A percentile compares a stretch with the other conserved stretches of the same genome.
These are phyloP conservation scores for Ophion ventricosus DNA, from an alignment of 2,888 invertebrate genomes.

Conservation along the genomic window DNA sequence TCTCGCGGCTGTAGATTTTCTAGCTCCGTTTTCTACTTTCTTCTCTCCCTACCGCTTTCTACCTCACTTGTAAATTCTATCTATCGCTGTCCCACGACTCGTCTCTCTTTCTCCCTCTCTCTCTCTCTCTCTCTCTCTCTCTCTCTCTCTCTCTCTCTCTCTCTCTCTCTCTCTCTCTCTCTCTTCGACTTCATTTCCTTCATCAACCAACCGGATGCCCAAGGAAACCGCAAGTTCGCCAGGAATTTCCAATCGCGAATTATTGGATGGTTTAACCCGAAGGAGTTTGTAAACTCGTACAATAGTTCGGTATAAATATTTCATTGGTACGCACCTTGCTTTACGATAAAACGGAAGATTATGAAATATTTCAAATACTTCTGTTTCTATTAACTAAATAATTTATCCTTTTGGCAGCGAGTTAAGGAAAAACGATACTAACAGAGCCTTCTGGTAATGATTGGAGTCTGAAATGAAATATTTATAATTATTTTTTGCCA, in stretches of 20 bases:
- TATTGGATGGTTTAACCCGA: conserved; percentile 49
- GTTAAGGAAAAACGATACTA: neutral
- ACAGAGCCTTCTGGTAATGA: neutral
- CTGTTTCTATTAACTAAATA: neutral
- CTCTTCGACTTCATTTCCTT: conserved; percentile 42
- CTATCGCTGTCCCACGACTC: conserved; percentile 52
- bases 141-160: neutral
- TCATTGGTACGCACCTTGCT: conserved; percentile 7
- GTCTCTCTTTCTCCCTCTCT: conserved; percentile 32
- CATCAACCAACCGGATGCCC: conserved; percentile 56
- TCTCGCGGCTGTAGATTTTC: conserved; percentile 20
- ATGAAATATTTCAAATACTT: conserved; percentile 30
- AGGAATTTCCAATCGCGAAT: conserved; percentile 65
- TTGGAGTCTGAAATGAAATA: neutral
- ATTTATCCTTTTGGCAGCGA: neutral
- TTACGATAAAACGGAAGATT: conserved; percentile 19
- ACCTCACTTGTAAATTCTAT: too few relatives aligned
- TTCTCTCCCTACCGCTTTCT: too few relatives aligned
- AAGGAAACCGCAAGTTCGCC: conserved; percentile 51
- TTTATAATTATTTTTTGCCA: neutral
- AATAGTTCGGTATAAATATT: conserved; percentile 44
- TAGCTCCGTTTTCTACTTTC: too few relatives aligned
- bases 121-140: conserved; percentile 10
- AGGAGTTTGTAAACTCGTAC: conserved; percentile 53
- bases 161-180: conserved; percentile 18